Evolutionary conservation across 2,113 vertebrate species (phyloP).

Genomic region (Passer domesticus): DNA sequence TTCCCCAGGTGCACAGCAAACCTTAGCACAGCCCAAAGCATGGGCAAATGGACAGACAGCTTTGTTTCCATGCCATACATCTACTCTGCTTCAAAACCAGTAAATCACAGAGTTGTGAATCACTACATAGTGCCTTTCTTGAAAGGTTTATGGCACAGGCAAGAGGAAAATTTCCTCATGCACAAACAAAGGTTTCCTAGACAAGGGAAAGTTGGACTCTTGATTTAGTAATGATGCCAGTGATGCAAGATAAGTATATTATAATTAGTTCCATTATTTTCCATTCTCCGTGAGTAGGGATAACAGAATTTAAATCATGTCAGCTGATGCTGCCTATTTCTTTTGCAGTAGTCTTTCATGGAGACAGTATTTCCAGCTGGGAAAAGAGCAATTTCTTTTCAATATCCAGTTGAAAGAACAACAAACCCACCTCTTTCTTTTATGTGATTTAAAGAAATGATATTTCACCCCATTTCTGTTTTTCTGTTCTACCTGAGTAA

Average conservation of each 20-base stretch:
- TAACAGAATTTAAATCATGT: background rate
- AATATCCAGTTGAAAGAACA: background rate
- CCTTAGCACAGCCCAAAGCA: background rate
- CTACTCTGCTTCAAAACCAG: background rate
- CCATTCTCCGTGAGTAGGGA: background rate
- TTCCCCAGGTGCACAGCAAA: background rate
- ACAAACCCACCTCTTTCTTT: background rate
- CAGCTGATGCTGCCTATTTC: background rate
- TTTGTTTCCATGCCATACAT: background rate
- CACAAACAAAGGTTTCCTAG: constrained; percentile 41
- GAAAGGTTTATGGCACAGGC: constrained; percentile 17
- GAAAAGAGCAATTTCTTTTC: background rate
- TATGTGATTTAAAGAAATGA: background rate
- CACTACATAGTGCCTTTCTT: background rate
- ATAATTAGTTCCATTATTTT: constrained; percentile 34
- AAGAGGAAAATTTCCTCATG: constrained; percentile 17
- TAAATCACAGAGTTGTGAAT: background rate
- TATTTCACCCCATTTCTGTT: background rate
- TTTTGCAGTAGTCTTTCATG: background rate
- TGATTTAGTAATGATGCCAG: background rate
- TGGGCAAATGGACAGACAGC: background rate
- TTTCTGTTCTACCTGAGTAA: background rate
- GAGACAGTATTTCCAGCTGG: background rate
- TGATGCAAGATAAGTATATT: constrained; percentile 26
- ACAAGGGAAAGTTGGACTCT: background rate